These are phyloP conservation scores for Papilio protenor DNA, from an alignment of 2,888 invertebrate species.

Conservation along the genomic window DNA sequence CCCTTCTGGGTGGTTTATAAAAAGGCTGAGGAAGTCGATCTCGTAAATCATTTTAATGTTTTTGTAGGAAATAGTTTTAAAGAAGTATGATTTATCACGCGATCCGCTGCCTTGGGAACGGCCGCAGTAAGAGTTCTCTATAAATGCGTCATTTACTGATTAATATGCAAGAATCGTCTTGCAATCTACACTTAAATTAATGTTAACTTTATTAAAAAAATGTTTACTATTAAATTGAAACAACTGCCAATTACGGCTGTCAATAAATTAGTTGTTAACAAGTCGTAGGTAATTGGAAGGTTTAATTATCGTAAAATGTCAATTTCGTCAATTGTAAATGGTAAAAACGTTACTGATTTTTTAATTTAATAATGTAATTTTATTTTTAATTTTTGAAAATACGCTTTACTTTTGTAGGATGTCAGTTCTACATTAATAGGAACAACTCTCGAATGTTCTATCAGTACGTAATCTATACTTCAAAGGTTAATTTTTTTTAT, in stretches of 20 bases:
- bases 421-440: neutral
- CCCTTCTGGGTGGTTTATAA: neutral
- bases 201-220: neutral
- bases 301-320: neutral
- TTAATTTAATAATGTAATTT: too few relatives aligned
- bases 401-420: neutral
- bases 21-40: slow-evolving; percentile 14
- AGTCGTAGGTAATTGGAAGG: neutral
- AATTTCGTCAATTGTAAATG: neutral
- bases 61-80: slow-evolving; percentile 31
- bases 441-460: neutral
- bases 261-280: slow-evolving; percentile 3
- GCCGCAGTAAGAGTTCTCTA: neutral
- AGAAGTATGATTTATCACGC: slow-evolving; percentile 35
- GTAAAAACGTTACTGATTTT: neutral
- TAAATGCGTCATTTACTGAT: slow-evolving; percentile 24
- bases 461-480: neutral
- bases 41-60: slow-evolving; percentile 28
- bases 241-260: neutral
- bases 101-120: slow-evolving; percentile 33
- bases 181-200: slow-evolving; percentile 5
- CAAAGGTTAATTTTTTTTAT: too few relatives aligned
- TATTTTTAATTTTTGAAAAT: neutral
- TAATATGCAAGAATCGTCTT: slow-evolving; percentile 13
- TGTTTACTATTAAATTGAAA: neutral